Percentiles rank a stretch among this genome's conserved stretches.
Conservation (phyloP, 1,140 invertebrate genomes). For the Scaptomyza montana region DNA sequence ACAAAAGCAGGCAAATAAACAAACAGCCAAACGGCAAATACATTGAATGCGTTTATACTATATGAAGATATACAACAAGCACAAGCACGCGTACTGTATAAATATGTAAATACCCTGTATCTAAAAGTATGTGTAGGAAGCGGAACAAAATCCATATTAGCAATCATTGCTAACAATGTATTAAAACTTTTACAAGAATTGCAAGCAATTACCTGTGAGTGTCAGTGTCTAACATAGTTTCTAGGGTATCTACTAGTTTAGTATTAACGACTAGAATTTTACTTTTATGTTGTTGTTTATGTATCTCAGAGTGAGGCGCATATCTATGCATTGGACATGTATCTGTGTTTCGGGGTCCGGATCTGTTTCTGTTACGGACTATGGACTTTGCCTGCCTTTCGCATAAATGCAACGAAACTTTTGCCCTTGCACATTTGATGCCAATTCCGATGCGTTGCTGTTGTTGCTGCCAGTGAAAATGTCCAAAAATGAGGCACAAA, state of each 20-base stretch:
- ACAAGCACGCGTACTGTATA: slow-evolving; percentile 8
- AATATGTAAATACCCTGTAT: slow-evolving; percentile 32
- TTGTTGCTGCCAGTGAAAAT: slow-evolving; percentile 50
- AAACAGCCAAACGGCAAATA: slow-evolving; percentile 56
- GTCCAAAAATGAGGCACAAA: slow-evolving; percentile 78
- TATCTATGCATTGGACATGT: slow-evolving; percentile 45
- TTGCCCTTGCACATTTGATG: slow-evolving; percentile 58
- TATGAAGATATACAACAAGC: slow-evolving; percentile 27
- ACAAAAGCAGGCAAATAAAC: slow-evolving; percentile 68
- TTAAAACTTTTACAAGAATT: not conserved
- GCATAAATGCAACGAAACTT: slow-evolving; percentile 75
- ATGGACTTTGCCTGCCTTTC: slow-evolving; percentile 32
- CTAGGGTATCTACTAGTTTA: slow-evolving; percentile 4
- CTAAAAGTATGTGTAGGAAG: not conserved
- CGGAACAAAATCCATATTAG: too few relatives aligned
- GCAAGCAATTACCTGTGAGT: too few relatives aligned
- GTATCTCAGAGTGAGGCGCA: slow-evolving; percentile 38
- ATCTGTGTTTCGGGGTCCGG: slow-evolving; percentile 25
- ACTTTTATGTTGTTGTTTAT: slow-evolving; percentile 29
- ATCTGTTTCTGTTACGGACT: slow-evolving; percentile 32
- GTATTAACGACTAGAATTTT: not conserved
- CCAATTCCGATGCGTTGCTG: slow-evolving; percentile 47
- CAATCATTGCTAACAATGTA: too few relatives aligned
- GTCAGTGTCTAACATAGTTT: not conserved
- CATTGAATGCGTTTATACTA: slow-evolving; percentile 44